Conservation (phyloP, 2,888 invertebrate species). For the Autographa gamma region DNA sequence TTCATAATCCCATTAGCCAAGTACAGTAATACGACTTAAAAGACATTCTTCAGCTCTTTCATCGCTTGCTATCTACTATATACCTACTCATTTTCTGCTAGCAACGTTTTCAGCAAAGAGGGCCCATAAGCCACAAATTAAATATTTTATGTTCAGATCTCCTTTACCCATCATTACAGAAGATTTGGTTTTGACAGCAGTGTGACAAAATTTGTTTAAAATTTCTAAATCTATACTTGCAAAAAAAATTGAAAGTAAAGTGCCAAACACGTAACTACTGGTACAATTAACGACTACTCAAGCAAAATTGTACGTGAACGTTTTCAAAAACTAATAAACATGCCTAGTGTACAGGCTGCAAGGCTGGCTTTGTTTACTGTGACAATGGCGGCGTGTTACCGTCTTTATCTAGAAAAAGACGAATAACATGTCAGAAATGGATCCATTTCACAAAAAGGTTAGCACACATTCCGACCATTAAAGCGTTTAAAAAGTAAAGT, state of each 20-base stretch:
- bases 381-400: conserved; percentile 65
- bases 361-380: conserved; percentile 66
- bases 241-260: not conserved
- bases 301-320: not conserved
- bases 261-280: not conserved
- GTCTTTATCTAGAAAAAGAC: conserved; percentile 59
- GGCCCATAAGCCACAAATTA: too few species aligned
- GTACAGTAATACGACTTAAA: not conserved
- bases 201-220: conserved; percentile 7
- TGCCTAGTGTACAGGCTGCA: conserved; percentile 60
- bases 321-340: not conserved
- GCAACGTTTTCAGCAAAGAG: too few species aligned
- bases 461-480: conserved; percentile 16
- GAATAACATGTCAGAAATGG: conserved; percentile 21
- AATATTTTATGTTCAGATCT: not conserved
- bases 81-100: too few species aligned
- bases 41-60: not conserved
- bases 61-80: not conserved
- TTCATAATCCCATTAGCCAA: not conserved
- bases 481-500: conserved; percentile 25
- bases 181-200: not conserved
- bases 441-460: conserved; percentile 7
- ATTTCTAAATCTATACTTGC: not conserved
- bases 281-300: not conserved
- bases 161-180: not conserved